Base-by-base conservation (phyloP, 1,140 invertebrate species). In the Papilio dardanus region DNA sequence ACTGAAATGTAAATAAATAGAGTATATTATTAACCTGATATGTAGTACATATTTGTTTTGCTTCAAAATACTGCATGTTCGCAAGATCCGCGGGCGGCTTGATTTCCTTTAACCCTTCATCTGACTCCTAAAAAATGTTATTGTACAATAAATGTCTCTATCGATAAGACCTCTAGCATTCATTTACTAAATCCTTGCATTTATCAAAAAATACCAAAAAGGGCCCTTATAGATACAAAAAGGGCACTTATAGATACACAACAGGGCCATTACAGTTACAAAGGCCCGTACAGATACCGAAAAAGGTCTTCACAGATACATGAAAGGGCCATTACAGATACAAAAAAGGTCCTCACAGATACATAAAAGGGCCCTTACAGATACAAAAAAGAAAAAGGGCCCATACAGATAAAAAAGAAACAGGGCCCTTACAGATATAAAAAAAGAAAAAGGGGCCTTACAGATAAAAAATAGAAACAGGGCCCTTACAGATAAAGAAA, bases 21-120 rank as follows among this genome's bases (percentile, higher is more conserved):
- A n/a, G n/a, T n/a, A n/a, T n/a, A n/a, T n/a, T n/a, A n/a, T n/a
- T n/a, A 30, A 91, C 91, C 84, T 92, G 91, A 31, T 92, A 92
- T 0, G 81, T 74, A 7, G 85, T 81, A n/a, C 83, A 89, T 2
- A 90, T 78, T 8, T 81, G 77, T 54, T 92, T 92, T 1, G 91
- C 91, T 54, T 92, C 91, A 54, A 86, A 86, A 74, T 92, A 92
- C n/a, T 87, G 81, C 7, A 92, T 42, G 7, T 76, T 71, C n/a
- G 87, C 85, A 3, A 88, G 65, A 12, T 87, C 76, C 0, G 74
- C 30, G 0, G 85, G 85, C 16, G 85, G 33, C 2, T 69, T 14
- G 1, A 75, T 69, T 2, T 40, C 35, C 10, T 24, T 71, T 14
- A 7, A n/a, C 33, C 42, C 76, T 54, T 10, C n/a, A 16, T 74